phyloP scores from a whole-genome alignment of 92 coral and sea anemone species.

The Ricordea florida region DNA sequence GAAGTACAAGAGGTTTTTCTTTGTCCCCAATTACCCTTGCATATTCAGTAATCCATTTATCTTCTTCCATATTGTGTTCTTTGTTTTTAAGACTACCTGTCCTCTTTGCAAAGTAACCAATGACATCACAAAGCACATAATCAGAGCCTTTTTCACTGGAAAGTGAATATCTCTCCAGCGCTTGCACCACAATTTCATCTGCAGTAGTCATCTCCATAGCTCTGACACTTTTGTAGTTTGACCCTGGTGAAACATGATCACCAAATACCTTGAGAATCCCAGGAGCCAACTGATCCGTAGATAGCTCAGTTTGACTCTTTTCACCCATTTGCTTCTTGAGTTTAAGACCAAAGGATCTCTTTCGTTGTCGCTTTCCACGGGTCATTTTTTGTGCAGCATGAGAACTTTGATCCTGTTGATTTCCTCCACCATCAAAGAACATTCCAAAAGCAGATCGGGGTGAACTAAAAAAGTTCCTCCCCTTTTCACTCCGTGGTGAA shows the following conservation, averaged over 20 bases:
- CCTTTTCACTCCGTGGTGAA: conserved; percentile 52
- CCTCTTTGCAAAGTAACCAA: conserved; percentile 80
- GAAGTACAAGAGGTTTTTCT: conserved; percentile 92
- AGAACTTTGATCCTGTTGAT: conserved; percentile 68
- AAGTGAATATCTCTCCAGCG: conserved; percentile 83
- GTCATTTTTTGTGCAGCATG: conserved; percentile 70
- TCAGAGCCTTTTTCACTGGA: conserved; percentile 70
- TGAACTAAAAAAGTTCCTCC: conserved; percentile 62
- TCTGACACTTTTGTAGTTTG: conserved; percentile 95
- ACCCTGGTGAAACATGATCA: conserved; percentile 90
- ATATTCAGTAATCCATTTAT: conserved; percentile 91
- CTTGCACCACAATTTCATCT: conserved; percentile 88
- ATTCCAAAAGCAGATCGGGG: conserved; percentile 71
- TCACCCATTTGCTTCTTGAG: conserved; percentile 52
- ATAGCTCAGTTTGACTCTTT: conserved; percentile 75
- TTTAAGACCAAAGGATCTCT: conserved; percentile 81
- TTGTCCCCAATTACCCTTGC: conserved; percentile 90
- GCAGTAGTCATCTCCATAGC: conserved; percentile 89
- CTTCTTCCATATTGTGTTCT: conserved; percentile 37
- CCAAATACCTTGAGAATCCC: conserved; percentile 97
- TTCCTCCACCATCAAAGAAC: conserved; percentile 77
- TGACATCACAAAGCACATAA: conserved; percentile 93
- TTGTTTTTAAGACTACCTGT: neutral
- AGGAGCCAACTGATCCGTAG: conserved; percentile 94
- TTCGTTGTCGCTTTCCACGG: conserved; percentile 68